Conservation (phyloP, 2,797 vertebrate species). For the Dromococcyx pavoninus region DNA sequence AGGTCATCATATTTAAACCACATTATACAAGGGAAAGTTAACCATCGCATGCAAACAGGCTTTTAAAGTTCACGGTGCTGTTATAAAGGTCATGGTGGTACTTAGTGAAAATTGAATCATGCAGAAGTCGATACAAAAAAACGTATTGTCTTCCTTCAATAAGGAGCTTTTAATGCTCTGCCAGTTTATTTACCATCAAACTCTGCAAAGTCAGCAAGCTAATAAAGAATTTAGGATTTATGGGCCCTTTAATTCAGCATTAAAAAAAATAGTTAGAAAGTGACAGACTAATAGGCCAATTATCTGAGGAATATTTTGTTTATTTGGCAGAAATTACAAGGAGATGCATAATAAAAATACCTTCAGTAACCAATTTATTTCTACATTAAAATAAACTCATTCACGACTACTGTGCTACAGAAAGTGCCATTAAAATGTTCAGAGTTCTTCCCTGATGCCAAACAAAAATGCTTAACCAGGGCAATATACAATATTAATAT, state of each 20-base stretch:
- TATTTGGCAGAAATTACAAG: conserved; percentile 54
- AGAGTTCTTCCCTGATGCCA: conserved; percentile 56
- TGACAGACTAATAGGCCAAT: conserved; percentile 45
- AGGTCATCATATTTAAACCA: conserved; percentile 57
- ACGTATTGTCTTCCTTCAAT: conserved; percentile 69
- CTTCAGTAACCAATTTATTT: conserved; percentile 26
- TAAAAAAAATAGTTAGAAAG: conserved; percentile 39
- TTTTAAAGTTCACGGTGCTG: conserved; percentile 73
- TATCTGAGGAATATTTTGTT: conserved; percentile 59
- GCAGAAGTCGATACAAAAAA: conserved; percentile 74
- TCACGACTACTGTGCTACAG: conserved; percentile 45
- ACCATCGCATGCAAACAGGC: conserved; percentile 69
- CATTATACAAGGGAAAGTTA: conserved; percentile 59
- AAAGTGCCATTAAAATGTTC: conserved; percentile 62
- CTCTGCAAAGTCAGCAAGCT: conserved; percentile 72
- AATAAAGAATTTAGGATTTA: conserved; percentile 57
- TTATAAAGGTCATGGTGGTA: conserved; percentile 68
- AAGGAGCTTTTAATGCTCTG: conserved; percentile 61
- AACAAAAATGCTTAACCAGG: conserved; percentile 57
- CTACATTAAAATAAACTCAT: conserved; percentile 55
- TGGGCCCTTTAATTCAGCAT: conserved; percentile 44
- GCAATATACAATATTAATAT: conserved; percentile 67
- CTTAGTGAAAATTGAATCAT: conserved; percentile 74
- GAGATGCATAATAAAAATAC: conserved; percentile 47
- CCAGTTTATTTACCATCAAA: conserved; percentile 66